Conservation (phyloP, 2,797 vertebrate species). For the Discoglossus pictus region DNA sequence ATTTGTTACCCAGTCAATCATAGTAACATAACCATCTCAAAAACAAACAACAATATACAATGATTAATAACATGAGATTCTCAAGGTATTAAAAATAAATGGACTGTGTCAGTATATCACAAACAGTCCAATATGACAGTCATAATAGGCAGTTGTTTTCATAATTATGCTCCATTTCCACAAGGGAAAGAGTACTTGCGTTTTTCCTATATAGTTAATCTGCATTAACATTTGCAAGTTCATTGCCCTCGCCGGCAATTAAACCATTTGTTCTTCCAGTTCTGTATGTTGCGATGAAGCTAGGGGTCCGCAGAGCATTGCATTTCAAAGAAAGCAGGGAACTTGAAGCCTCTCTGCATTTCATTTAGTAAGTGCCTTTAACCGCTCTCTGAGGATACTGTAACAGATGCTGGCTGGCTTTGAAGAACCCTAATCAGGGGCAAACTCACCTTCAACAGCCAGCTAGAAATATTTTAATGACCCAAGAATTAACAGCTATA, state of each 20-base stretch:
- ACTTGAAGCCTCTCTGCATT: conserved; percentile 34
- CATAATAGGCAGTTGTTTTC: conserved; percentile 6
- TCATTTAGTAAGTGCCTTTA: conserved; percentile 33
- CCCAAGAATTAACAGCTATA: neutral
- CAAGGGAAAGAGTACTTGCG: conserved; percentile 8
- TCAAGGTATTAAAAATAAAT: conserved; percentile 21
- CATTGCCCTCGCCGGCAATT: conserved; percentile 28
- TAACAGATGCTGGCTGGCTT: conserved; percentile 37
- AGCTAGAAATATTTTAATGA: conserved; percentile 17
- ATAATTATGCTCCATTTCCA: conserved; percentile 32
- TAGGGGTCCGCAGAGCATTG: conserved; percentile 17
- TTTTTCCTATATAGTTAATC: conserved; percentile 28
- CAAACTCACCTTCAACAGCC: conserved; percentile 12
- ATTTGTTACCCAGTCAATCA: too few species aligned
- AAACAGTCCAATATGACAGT: neutral
- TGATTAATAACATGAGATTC: neutral
- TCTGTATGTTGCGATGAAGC: conserved; percentile 27
- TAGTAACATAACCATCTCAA: too few species aligned
- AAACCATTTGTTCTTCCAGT: conserved; percentile 36
- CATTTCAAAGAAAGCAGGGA: conserved; percentile 32
- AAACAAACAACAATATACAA: neutral
- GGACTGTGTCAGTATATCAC: conserved; percentile 3
- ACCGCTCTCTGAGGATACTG: conserved; percentile 19
- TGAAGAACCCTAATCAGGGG: conserved; percentile 20
- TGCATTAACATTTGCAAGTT: conserved; percentile 41